phyloP scores from a whole-genome alignment of 2,888 invertebrate species.

The Geophilus truncorum region DNA sequence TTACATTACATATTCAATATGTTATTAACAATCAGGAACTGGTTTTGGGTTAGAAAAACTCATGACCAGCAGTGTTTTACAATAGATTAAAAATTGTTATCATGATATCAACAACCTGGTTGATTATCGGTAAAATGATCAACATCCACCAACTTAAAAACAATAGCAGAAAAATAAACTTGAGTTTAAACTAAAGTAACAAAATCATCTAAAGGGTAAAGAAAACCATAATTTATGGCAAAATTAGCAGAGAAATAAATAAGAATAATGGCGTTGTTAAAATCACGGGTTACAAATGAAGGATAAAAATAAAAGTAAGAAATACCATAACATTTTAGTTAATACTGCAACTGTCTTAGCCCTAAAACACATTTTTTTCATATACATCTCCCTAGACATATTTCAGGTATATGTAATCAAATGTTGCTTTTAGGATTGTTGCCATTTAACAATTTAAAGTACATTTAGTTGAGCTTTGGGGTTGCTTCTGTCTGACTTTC shows the following conservation, averaged over 20 bases:
- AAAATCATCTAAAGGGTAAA: neutral
- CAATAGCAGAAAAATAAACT: neutral
- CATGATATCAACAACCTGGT: neutral
- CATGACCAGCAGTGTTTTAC: neutral
- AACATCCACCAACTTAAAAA: neutral
- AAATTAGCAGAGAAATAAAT: neutral
- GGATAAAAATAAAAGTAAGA: no score
- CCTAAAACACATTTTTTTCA: no score
- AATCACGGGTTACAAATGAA: no score
- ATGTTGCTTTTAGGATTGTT: no score
- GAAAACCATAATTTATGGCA: neutral
- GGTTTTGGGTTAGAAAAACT: neutral
- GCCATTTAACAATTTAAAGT: no score
- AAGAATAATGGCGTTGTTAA: no score
- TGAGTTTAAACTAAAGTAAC: neutral
- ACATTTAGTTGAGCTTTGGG: neutral
- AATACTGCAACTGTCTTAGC: no score
- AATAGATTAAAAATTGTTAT: neutral
- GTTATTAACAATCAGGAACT: neutral
- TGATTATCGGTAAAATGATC: neutral
- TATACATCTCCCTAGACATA: no score
- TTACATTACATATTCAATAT: neutral
- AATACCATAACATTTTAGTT: no score
- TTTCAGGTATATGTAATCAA: no score
- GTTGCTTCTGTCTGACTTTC: neutral